Percentiles rank a stretch among this genome's conserved stretches.
Conservation (phyloP, 2,797 vertebrate genomes). For the Peromyscus nudipes region DNA sequence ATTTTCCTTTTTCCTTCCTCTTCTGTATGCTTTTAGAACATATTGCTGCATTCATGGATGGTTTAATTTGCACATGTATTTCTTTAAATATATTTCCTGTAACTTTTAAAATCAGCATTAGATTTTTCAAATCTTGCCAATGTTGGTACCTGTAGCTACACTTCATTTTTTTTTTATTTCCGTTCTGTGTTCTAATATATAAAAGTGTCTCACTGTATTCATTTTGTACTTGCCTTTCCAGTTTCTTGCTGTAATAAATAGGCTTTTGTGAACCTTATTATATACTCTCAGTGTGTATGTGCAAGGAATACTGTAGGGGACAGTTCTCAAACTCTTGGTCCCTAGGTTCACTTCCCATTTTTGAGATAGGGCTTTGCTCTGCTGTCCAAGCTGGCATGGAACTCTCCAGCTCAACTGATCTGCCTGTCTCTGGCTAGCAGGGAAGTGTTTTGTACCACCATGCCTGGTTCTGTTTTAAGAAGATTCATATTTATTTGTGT, state of each 20-base stretch:
- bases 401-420: not conserved
- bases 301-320: conserved; percentile 45
- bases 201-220: conserved; percentile 48
- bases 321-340: conserved; percentile 32
- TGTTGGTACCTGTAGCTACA: conserved; percentile 49
- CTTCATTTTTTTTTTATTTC: conserved; percentile 54
- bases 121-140: conserved; percentile 39
- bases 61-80: conserved; percentile 56
- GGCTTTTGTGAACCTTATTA: conserved; percentile 45
- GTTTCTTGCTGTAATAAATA: conserved; percentile 53
- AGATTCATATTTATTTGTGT: not conserved
- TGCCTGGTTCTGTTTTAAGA: not conserved
- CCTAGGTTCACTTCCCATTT: not conserved
- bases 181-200: not conserved
- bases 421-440: not conserved
- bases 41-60: conserved; percentile 28
- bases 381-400: not conserved
- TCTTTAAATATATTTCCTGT: conserved; percentile 57
- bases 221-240: conserved; percentile 7
- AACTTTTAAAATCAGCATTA: conserved; percentile 58
- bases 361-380: not conserved
- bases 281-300: not conserved
- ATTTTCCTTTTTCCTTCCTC: conserved; percentile 51
- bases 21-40: conserved; percentile 54
- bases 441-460: not conserved